Evolutionary conservation across 2,113 vertebrate species (phyloP).

Genomic region (Atrichornis clamosus): DNA sequence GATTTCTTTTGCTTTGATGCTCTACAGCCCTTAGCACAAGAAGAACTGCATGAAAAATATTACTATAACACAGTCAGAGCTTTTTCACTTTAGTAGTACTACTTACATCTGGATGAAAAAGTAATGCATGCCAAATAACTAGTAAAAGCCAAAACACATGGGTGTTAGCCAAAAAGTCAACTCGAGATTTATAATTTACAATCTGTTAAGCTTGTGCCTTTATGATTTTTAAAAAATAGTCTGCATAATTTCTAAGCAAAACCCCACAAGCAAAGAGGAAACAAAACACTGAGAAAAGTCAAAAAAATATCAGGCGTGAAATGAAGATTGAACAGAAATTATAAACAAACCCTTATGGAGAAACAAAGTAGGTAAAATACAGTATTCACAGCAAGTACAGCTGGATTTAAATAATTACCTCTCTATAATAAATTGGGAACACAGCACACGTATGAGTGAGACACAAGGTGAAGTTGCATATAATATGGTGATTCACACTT

Average conservation of each 20-base stretch:
- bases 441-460: background rate
- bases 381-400: background rate
- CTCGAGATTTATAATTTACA: background rate
- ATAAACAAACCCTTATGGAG: background rate
- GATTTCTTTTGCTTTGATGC: background rate
- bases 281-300: background rate
- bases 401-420: background rate
- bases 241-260: background rate
- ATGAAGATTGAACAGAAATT: background rate
- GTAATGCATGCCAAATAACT: background rate
- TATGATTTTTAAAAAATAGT: background rate
- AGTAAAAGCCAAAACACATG: conserved; percentile 14
- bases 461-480: background rate
- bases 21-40: background rate
- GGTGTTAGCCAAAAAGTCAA: background rate
- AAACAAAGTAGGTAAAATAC: background rate
- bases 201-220: background rate
- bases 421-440: background rate
- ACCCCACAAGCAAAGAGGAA: background rate
- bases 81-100: background rate
- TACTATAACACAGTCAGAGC: background rate
- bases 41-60: background rate
- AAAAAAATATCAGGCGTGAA: background rate
- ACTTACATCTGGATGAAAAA: background rate
- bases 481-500: conserved; percentile 20